Conservation (phyloP, 2,113 vertebrate genomes). For the Centropus unirufus region DNA sequence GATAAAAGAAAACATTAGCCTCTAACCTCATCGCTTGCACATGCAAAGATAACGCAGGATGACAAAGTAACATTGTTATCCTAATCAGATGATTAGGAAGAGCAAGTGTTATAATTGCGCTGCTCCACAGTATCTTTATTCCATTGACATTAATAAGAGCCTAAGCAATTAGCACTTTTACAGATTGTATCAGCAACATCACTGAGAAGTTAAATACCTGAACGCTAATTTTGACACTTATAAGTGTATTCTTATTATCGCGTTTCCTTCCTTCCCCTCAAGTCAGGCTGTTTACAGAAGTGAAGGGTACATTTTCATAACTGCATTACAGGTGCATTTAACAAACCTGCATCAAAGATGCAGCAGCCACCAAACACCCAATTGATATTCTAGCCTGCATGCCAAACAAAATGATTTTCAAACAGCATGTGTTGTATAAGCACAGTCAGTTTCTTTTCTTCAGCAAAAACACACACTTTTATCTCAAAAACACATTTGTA, state of each 20-base stretch:
- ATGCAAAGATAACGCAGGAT: neutral
- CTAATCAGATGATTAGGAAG: neutral
- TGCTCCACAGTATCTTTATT: neutral
- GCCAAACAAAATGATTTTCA: neutral
- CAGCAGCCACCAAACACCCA: neutral
- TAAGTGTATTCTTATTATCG: neutral
- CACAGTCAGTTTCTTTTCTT: conserved; percentile 9
- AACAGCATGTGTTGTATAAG: neutral
- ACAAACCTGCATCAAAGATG: neutral
- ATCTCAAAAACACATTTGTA: neutral
- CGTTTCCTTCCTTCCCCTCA: neutral
- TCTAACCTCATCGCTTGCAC: neutral
- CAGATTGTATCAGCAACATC: neutral
- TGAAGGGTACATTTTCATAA: neutral
- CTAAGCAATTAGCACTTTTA: neutral
- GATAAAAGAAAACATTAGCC: neutral
- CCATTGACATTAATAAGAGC: neutral
- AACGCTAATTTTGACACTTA: neutral
- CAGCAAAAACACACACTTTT: neutral
- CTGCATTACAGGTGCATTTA: neutral
- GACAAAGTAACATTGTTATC: neutral
- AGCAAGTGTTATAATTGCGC: neutral
- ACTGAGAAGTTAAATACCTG: neutral
- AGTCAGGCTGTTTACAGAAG: neutral
- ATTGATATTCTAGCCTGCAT: neutral